Percentiles rank a stretch among this genome's conserved stretches.
These are phyloP conservation scores for Euthynnus affinis DNA, from an alignment of 2,797 vertebrate species.

Conservation along the genomic window DNA sequence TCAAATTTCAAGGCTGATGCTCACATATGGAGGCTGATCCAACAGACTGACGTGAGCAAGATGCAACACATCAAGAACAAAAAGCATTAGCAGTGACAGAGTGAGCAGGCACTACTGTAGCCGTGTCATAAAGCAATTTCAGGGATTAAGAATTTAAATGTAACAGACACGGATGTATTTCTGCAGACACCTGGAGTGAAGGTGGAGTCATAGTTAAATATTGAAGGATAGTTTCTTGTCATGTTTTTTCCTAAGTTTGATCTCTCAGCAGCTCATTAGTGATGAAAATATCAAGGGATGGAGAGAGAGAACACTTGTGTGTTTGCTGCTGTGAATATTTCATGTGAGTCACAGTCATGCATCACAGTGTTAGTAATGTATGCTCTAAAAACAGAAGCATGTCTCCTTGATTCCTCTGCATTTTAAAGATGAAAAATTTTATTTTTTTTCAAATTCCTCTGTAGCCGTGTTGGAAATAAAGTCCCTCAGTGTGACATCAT, in stretches of 20 bases:
- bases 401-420: neutral
- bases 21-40: neutral
- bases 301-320: neutral
- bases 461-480: neutral
- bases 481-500: neutral
- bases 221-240: neutral
- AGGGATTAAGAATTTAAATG: neutral
- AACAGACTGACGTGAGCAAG: neutral
- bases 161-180: neutral
- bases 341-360: constrained; percentile 17
- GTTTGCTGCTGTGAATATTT: constrained; percentile 6
- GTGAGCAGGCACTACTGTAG: neutral
- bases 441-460: neutral
- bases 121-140: neutral
- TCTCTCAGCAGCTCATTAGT: neutral
- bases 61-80: neutral
- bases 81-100: neutral
- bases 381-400: neutral
- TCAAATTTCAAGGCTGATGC: neutral
- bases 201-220: neutral
- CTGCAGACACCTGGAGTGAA: neutral
- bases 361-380: constrained; percentile 10
- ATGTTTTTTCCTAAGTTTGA: neutral
- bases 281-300: neutral
- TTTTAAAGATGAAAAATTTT: neutral